phyloP scores from a whole-genome alignment of 2,113 vertebrate genomes.

The Piaya cayana region DNA sequence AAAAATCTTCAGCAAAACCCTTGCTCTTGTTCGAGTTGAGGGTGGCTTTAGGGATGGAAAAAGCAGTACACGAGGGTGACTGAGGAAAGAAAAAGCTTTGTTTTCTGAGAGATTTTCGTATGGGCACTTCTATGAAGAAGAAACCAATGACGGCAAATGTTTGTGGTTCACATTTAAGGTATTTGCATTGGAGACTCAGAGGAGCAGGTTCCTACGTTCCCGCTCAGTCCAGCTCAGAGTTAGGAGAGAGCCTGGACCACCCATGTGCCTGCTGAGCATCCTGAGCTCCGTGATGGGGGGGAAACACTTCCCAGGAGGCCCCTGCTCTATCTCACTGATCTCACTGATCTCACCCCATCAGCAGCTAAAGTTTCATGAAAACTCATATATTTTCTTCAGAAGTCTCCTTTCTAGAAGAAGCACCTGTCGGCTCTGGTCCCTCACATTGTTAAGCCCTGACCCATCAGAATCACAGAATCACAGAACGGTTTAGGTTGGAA shows the following conservation, averaged over 20 bases:
- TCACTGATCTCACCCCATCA: too few species aligned
- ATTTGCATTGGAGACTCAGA: neutral
- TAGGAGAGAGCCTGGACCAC: neutral
- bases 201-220: neutral
- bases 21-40: neutral
- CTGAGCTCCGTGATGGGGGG: neutral
- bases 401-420: neutral
- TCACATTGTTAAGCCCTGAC: neutral
- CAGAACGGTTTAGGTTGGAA: too few species aligned
- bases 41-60: neutral
- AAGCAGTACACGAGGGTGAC: neutral
- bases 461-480: too few species aligned
- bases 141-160: neutral
- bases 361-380: neutral
- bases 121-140: neutral
- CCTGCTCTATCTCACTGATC: neutral
- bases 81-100: neutral
- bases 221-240: neutral
- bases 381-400: neutral
- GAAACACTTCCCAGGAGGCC: neutral
- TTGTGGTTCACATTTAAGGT: neutral
- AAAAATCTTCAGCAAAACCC: neutral
- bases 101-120: neutral
- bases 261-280: fast-evolving
- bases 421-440: neutral